Evolutionary conservation across 2,888 invertebrate genomes (phyloP), one percentile per base, ranked within the genome.

Genomic region (Heliconius sara): DNA sequence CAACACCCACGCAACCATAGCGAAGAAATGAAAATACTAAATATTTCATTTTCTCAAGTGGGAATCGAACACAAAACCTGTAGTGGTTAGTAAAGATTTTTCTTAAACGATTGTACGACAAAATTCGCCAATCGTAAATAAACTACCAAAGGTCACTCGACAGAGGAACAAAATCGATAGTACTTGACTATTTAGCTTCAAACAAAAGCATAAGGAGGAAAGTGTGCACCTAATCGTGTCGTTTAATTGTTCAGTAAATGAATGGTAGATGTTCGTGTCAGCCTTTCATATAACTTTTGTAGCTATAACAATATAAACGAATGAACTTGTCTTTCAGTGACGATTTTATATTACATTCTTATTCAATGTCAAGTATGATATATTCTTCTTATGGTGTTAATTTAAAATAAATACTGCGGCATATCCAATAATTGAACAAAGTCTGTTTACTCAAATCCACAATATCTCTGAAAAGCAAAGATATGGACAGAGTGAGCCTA

Each of bases 201-300:
- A 79, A 73, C 71, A 66, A 80, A 80, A 60, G 34, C 60, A 34
- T 60, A 73, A 76, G 70, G 77, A 79, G 80, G 82, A 79, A 80
- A 80, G 80, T 39, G 60, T 47, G 68, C 74, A 27, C 78, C 79
- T 83, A 81, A 83, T 81, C 77, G 82, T 81, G 68, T 77, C 57
- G 73, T 80, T 83, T 83, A 83, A 83, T 83, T 79, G 80, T 81
- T 80, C 47, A 77, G 79, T 80, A 83, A 83, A 83, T 81, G 82
- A 82, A 77, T 43, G 74, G 63, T 75, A 60, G 73, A 30, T n/a
- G 60, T 68, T 74, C 78, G 78, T 74, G 78, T 74, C 74, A 60
- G 34, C 6, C 78, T 30, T 57, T 66, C 73, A 74, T 78, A 74
- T 60, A 25, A 70, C 70, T 70, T 16, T 43, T 16, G 25, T 25